A percentile compares a stretch with the other conserved stretches of the same genome.
Conservation (phyloP, 2,797 vertebrate species). For the Phoxinus dragarum region DNA sequence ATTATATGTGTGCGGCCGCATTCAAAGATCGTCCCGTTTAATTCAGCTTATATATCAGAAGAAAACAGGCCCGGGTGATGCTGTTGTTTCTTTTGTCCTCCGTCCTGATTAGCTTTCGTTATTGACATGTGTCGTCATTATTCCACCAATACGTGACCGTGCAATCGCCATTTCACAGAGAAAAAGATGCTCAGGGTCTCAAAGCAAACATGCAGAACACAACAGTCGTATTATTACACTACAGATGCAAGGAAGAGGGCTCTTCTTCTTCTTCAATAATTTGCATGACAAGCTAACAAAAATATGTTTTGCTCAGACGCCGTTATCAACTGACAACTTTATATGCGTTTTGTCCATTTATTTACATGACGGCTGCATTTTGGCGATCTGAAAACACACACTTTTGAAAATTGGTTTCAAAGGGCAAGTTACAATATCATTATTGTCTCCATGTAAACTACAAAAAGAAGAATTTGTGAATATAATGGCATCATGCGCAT, state of each 20-base stretch:
- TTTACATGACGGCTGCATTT: no score
- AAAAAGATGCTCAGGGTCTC: not conserved
- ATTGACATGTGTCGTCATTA: not conserved
- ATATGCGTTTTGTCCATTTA: no score
- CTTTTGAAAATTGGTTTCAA: no score
- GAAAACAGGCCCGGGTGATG: not conserved
- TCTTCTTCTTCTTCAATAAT: not conserved
- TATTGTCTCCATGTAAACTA: no score
- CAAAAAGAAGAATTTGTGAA: no score
- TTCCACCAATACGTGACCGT: not conserved
- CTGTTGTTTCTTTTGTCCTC: not conserved
- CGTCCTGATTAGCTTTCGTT: not conserved
- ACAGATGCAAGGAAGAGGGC: not conserved
- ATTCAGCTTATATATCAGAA: conserved; percentile 1
- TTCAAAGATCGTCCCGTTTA: not conserved
- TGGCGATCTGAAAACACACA: no score
- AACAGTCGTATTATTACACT: not conserved
- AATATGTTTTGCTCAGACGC: no score
- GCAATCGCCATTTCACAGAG: not conserved
- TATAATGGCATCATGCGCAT: no score
- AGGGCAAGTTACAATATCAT: no score
- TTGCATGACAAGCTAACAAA: not conserved
- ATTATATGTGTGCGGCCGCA: not conserved
- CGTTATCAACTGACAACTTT: no score
- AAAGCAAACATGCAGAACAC: conserved; percentile 6